These are phyloP conservation scores for Dryocosmus kuriphilus DNA, from an alignment of 2,888 invertebrate species.

Conservation along the genomic window DNA sequence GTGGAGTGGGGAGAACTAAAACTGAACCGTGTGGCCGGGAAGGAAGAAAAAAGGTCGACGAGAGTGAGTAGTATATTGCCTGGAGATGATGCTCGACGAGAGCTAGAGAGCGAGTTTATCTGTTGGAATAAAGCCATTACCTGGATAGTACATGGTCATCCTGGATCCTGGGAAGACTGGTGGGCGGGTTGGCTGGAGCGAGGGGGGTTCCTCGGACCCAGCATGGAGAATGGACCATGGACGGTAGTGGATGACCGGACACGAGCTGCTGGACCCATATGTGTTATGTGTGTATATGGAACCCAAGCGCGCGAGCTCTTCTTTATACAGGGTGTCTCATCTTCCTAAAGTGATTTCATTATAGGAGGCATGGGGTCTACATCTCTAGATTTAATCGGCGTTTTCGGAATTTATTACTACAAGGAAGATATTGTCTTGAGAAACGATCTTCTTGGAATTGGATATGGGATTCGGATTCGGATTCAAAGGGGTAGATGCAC, in stretches of 20 bases:
- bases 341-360: constrained; percentile 29
- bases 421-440: constrained; percentile 1
- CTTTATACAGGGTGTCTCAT: constrained; percentile 54
- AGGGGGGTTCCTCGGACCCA: constrained; percentile 49
- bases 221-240: constrained; percentile 48
- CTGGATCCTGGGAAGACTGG: constrained; percentile 61
- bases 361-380: not conserved
- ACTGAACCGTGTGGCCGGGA: constrained; percentile 47
- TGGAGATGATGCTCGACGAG: constrained; percentile 57
- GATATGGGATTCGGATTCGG: not conserved
- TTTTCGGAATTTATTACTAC: constrained; percentile 16
- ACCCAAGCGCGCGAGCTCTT: constrained; percentile 20
- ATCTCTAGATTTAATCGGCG: constrained; percentile 13
- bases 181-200: constrained; percentile 59
- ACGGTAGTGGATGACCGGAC: constrained; percentile 48
- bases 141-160: constrained; percentile 62
- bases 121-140: constrained; percentile 67
- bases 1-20: constrained; percentile 33
- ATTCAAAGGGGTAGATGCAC: not conserved
- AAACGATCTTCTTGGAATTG: not conserved
- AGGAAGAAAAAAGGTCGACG: constrained; percentile 55
- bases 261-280: constrained; percentile 46
- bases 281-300: constrained; percentile 37
- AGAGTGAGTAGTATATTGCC: constrained; percentile 57
- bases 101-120: constrained; percentile 59